These are phyloP conservation scores for Strix aluco DNA, from an alignment of 2,113 vertebrate genomes.

Conservation along the genomic window DNA sequence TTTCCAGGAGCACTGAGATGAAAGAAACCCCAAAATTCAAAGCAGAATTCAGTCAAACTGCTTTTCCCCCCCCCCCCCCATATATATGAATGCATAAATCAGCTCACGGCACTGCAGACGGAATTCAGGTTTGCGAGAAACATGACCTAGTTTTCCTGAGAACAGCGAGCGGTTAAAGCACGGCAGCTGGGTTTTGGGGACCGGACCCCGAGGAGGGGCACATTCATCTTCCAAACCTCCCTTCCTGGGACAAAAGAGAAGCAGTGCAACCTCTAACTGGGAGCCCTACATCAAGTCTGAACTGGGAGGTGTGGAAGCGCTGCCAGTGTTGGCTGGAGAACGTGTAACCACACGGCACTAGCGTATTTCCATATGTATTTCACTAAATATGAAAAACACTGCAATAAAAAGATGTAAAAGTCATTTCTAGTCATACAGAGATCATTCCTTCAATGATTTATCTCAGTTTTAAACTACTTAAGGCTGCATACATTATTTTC, in stretches of 20 bases:
- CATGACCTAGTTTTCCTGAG: neutral
- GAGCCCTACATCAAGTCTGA: neutral
- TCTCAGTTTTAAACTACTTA: neutral
- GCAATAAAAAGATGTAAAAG: neutral
- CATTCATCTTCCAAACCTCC: neutral
- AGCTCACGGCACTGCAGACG: neutral
- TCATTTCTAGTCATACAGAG: neutral
- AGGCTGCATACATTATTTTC: neutral
- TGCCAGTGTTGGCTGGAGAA: neutral
- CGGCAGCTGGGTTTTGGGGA: neutral
- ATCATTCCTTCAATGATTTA: neutral
- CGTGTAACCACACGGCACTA: rapidly evolving
- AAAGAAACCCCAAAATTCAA: slow-evolving; percentile 20
- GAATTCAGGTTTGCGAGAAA: neutral
- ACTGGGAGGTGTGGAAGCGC: neutral
- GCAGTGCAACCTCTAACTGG: neutral
- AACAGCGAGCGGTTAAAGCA: rapidly evolving
- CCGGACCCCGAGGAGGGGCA: rapidly evolving
- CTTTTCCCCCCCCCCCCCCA: no score
- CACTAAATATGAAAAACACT: neutral
- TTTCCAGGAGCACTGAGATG: neutral
- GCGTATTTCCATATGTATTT: rapidly evolving
- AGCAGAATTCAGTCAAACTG: neutral
- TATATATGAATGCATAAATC: neutral
- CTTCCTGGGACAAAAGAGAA: neutral